Conservation (phyloP, 2,888 invertebrate species). For the Eupithecia exiguata region DNA sequence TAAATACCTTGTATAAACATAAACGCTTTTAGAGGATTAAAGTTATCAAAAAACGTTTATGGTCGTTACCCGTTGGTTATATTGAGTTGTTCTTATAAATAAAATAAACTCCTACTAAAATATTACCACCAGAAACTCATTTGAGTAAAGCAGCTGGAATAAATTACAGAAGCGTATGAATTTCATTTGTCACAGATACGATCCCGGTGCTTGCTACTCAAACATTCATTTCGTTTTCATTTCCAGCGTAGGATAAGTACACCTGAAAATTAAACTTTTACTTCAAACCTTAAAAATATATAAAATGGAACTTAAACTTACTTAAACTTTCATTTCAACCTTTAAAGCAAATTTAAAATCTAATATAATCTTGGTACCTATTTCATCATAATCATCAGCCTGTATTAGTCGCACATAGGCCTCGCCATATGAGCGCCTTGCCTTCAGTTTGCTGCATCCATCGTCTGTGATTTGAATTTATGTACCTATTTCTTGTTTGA, state of each 20-base stretch:
- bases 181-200: constrained; percentile 32
- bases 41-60: neutral
- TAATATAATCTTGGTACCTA: too few species aligned
- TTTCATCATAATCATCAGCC: neutral
- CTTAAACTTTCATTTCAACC: too few species aligned
- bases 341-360: too few species aligned
- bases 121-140: constrained; percentile 19
- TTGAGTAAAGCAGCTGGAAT: constrained; percentile 24
- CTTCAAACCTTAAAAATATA: neutral
- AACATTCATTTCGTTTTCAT: constrained; percentile 36
- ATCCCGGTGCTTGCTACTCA: constrained; percentile 28
- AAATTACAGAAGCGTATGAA: constrained; percentile 26
- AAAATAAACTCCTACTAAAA: neutral
- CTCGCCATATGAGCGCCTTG: neutral
- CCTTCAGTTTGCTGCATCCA: neutral
- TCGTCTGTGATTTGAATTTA: neutral
- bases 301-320: too few species aligned
- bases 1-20: neutral
- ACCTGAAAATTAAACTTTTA: neutral
- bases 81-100: neutral
- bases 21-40: neutral
- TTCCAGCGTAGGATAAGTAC: constrained; percentile 15
- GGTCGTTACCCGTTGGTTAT: neutral
- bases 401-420: neutral
- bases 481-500: neutral